A percentile compares a stretch with the other conserved stretches of the same genome.
These are phyloP conservation scores for Cladorhizidae sp. DNA, from an alignment of 37 sponge, comb jelly and placozoan species.

Conservation along the genomic window DNA sequence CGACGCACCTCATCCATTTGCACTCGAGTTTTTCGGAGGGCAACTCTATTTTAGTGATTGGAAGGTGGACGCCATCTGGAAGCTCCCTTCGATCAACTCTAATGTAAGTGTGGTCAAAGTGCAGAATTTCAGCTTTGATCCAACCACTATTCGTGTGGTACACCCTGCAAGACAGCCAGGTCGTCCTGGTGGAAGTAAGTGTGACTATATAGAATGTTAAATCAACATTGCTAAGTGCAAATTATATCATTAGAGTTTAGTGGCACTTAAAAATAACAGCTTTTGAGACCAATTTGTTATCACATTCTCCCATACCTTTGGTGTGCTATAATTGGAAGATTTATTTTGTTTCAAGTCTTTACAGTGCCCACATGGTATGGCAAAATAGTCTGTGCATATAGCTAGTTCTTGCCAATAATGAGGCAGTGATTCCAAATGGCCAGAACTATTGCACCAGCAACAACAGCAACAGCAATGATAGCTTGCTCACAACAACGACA, in stretches of 20 bases:
- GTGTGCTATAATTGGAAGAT: background rate
- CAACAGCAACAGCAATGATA: too few species aligned
- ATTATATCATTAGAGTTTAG: too few species aligned
- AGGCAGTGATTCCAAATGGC: too few species aligned
- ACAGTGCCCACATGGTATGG: background rate
- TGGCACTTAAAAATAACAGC: background rate
- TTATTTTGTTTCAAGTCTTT: background rate
- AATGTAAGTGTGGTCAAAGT: background rate
- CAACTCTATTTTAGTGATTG: constrained; percentile 72
- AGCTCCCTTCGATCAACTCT: background rate
- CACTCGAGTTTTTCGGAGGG: constrained; percentile 32
- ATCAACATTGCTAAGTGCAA: background rate
- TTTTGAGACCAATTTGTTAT: background rate
- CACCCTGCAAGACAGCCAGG: constrained; percentile 11
- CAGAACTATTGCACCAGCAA: too few species aligned
- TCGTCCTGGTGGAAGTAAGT: background rate
- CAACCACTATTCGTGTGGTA: constrained; percentile 7
- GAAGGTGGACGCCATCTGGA: background rate
- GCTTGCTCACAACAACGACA: too few species aligned
- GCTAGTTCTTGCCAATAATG: too few species aligned
- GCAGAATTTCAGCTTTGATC: background rate
- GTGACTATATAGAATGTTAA: background rate
- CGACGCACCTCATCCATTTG: constrained; percentile 38
- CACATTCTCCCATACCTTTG: background rate
- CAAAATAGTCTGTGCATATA: too few species aligned